phyloP scores from a whole-genome alignment of 2,888 invertebrate genomes.

The Torymus aiolomorphi region DNA sequence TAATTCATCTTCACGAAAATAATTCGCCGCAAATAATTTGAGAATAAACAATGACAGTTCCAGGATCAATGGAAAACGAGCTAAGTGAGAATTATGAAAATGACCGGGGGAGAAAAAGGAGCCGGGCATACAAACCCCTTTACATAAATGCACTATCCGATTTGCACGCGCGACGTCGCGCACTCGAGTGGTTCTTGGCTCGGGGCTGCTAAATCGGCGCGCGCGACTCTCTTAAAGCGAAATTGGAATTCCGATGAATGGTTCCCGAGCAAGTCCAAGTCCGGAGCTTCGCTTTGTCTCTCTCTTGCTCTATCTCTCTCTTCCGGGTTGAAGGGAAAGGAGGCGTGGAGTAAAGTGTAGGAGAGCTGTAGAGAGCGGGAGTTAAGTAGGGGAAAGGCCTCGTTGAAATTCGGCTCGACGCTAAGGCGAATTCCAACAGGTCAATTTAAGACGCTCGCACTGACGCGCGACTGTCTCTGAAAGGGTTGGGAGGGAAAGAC shows the following conservation, averaged over 20 bases:
- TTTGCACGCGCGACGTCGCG: not conserved
- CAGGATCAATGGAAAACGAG: not conserved
- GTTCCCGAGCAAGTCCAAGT: not conserved
- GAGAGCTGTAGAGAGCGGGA: conserved; percentile 2
- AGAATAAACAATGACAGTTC: too few species aligned
- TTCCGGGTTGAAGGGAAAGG: not conserved
- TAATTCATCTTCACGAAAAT: too few species aligned
- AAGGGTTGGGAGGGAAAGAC: too few species aligned
- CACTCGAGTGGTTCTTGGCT: not conserved
- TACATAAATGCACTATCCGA: conserved; percentile 8
- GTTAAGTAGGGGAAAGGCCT: not conserved
- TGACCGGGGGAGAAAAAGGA: not conserved
- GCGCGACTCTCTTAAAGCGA: conserved; percentile 18
- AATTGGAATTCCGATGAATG: conserved; percentile 39
- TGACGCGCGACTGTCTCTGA: too few species aligned
- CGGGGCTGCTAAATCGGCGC: conserved; percentile 6
- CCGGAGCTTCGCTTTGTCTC: too few species aligned
- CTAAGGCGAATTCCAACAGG: conserved; percentile 51
- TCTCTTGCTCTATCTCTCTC: too few species aligned
- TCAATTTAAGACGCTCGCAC: conserved; percentile 40
- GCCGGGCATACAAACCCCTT: not conserved
- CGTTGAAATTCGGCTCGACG: conserved; percentile 26
- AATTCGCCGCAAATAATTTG: too few species aligned
- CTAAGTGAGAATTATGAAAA: not conserved
- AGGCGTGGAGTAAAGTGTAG: not conserved